phyloP scores from a whole-genome alignment of 2,797 vertebrate genomes.

The Brachyalestes nurse region DNA sequence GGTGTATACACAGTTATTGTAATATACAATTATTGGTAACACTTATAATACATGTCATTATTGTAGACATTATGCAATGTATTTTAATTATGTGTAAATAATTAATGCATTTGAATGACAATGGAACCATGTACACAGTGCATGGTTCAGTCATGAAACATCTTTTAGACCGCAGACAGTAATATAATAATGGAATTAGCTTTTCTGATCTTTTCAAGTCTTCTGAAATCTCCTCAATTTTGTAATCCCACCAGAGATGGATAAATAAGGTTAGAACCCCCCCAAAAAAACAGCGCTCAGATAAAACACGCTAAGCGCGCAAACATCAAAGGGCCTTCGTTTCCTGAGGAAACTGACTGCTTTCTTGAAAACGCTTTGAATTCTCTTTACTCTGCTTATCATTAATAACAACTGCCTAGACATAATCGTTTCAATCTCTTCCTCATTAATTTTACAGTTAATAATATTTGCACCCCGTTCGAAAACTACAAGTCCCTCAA shows the following conservation, averaged over 20 bases:
- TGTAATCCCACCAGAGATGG: not conserved
- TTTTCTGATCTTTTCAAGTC: constrained; percentile 10
- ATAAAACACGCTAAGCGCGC: not conserved
- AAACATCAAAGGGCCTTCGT: not conserved
- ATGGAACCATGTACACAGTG: not conserved
- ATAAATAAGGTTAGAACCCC: not conserved
- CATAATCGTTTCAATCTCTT: constrained; percentile 6
- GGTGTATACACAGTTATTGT: too few species aligned
- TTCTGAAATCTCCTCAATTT: constrained; percentile 3
- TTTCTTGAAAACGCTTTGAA: constrained; percentile 6
- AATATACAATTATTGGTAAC: too few species aligned
- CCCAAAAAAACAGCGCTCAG: not conserved
- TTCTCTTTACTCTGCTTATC: constrained; percentile 16
- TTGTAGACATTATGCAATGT: too few species aligned
- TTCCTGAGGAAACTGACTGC: not conserved
- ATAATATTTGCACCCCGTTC: not conserved
- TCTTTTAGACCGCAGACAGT: not conserved
- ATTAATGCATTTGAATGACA: too few species aligned
- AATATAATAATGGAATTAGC: constrained; percentile 1
- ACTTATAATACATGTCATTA: too few species aligned
- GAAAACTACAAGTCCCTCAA: constrained; percentile 1
- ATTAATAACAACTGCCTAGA: constrained; percentile 8
- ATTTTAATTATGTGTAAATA: too few species aligned
- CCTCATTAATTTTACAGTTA: constrained; percentile 15
- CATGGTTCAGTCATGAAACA: not conserved